Conservation (phyloP, 1,140 invertebrate genomes). For the Camponotus floridanus region DNA sequence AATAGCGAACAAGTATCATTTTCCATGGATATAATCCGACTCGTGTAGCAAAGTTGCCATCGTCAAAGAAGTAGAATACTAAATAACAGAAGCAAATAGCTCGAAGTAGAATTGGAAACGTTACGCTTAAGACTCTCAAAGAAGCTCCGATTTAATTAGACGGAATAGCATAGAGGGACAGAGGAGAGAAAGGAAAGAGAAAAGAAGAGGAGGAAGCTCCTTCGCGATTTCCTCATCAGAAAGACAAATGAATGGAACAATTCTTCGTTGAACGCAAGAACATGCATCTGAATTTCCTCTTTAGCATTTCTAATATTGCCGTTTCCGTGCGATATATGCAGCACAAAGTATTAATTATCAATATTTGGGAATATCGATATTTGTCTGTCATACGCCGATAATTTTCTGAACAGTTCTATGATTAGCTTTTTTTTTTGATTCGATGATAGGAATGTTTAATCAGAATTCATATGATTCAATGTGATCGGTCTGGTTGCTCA, state of each 20-base stretch:
- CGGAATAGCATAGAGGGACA: constrained; percentile 56
- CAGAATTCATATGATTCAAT: not conserved
- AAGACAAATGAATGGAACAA: constrained; percentile 47
- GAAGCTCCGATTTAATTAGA: constrained; percentile 72
- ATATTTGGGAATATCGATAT: not conserved
- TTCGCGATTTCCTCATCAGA: constrained; percentile 61
- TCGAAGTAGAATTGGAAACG: constrained; percentile 67
- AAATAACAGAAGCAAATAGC: constrained; percentile 65
- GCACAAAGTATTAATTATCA: constrained; percentile 41
- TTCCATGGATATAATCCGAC: constrained; percentile 8
- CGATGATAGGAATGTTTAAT: not conserved
- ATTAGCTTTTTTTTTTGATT: constrained; percentile 19
- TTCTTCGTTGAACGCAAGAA: constrained; percentile 45
- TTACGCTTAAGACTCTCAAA: constrained; percentile 67
- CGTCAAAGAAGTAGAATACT: constrained; percentile 57
- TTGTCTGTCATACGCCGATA: constrained; percentile 6
- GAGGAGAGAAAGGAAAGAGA: not conserved
- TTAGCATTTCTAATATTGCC: constrained; percentile 52
- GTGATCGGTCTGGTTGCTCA: not conserved
- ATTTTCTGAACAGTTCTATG: not conserved
- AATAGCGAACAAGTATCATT: constrained; percentile 15
- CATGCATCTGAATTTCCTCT: constrained; percentile 41
- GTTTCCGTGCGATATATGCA: constrained; percentile 9
- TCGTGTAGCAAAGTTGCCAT: constrained; percentile 21
- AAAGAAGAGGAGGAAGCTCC: constrained; percentile 35